These are phyloP conservation scores for Colinus virginianus DNA, from an alignment of 2,113 vertebrate species.

Conservation along the genomic window DNA sequence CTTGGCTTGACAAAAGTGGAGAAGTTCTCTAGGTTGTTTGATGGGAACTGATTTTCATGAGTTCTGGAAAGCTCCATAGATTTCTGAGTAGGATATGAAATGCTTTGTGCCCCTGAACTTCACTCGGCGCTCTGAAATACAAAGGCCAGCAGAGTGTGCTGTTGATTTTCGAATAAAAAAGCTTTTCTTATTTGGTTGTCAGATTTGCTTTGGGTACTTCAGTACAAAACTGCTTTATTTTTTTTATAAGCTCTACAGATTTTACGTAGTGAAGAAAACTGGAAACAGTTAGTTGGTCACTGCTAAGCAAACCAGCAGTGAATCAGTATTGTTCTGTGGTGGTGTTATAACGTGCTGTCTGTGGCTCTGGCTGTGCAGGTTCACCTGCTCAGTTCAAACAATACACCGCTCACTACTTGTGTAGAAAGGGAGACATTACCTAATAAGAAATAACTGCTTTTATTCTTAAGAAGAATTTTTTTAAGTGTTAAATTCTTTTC, in stretches of 20 bases:
- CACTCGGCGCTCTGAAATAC: neutral
- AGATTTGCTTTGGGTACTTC: neutral
- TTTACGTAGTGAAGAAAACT: neutral
- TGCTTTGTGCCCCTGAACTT: neutral
- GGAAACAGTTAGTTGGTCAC: neutral
- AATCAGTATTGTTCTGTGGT: neutral
- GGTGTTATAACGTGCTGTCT: neutral
- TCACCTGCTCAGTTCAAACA: neutral
- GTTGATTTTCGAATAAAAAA: constrained; percentile 63
- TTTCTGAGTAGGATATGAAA: neutral
- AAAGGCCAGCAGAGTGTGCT: constrained; percentile 81
- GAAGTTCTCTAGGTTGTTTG: neutral
- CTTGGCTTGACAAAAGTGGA: neutral
- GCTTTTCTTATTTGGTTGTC: neutral
- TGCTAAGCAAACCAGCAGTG: neutral
- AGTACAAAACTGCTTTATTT: neutral
- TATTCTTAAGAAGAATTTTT: no score
- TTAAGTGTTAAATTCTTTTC: neutral
- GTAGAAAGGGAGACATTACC: neutral
- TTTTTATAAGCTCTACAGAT: neutral
- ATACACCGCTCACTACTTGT: neutral
- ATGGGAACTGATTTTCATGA: neutral
- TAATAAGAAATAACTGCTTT: neutral
- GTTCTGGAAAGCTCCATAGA: neutral
- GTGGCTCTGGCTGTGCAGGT: neutral